Evolutionary conservation across 2,888 invertebrate genomes (phyloP).

Genomic region (Erebia palarica): DNA sequence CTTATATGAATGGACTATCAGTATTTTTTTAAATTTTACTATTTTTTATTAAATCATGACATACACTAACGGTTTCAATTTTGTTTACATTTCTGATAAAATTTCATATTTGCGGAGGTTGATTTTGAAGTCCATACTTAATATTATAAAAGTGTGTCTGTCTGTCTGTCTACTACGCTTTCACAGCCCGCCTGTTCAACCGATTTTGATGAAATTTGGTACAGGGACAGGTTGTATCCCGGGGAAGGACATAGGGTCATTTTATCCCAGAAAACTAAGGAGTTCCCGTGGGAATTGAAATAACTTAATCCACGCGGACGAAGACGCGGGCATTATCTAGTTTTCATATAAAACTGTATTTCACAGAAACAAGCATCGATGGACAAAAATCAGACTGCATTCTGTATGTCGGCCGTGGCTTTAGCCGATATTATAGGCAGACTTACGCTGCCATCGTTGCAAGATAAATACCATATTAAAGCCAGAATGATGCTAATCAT

Average conservation of each 20-base stretch:
- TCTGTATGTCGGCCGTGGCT: slow-evolving; percentile 87
- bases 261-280: too few relatives aligned
- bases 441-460: slow-evolving; percentile 84
- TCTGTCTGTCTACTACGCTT: too few relatives aligned
- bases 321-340: too few relatives aligned
- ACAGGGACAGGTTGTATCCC: too few relatives aligned
- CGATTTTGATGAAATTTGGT: too few relatives aligned
- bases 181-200: too few relatives aligned
- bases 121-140: too few relatives aligned
- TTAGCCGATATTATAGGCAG: slow-evolving; percentile 86
- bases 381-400: slow-evolving; percentile 82
- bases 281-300: too few relatives aligned
- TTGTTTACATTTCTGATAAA: neutral
- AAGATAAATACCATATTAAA: slow-evolving; percentile 83
- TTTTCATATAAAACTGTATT: slow-evolving; percentile 16
- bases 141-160: too few relatives aligned
- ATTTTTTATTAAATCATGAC: neutral
- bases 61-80: neutral
- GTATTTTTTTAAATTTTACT: neutral
- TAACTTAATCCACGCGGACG: too few relatives aligned
- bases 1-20: too few relatives aligned
- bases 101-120: neutral
- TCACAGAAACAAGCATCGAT: slow-evolving; percentile 67
- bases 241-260: too few relatives aligned
- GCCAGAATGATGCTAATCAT: slow-evolving; percentile 84